Evolutionary conservation across 2,888 invertebrate genomes (phyloP), one percentile per base, ranked within the genome.

Genomic region (Parthenolecanium corni): DNA sequence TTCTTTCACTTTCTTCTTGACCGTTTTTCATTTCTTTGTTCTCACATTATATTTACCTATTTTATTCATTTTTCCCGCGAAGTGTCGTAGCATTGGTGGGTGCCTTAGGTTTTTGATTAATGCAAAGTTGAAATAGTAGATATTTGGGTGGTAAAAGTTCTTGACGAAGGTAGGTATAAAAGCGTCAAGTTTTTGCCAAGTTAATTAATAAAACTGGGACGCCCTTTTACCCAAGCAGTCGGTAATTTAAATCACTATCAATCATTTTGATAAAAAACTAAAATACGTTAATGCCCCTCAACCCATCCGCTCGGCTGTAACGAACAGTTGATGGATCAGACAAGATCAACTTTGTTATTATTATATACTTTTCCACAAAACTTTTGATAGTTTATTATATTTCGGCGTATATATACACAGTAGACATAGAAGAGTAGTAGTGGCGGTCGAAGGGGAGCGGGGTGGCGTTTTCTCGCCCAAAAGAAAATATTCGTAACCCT

Each of bases 161-260:
- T 57, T 57, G 57, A 57, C 44, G 57, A 57, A 57, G 57, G 57
- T 57, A 57, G 57, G 57, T 20, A 57, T 57, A 57, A 57, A 57
- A 57, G 25, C 57, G 57, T 57, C 57, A 57, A 57, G 57, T 57
- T 57, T 57, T 57, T 57, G 57, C 47, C 47, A 57, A 57, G 57
- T 57, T 57, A 57, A 57, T 57, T 57, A 57, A 57, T 57, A 57
- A 57, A 57, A 57, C 57, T 42, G 47, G 20, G 46, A 31, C 44
- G 57, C 57, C 31, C 47, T 25, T 24, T 57, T 42, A 42, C 57
- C 47, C 25, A 54, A 54, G 40, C 54, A 47, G 57, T 57, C 57
- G 57, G 57, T 57, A 57, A 57, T 57, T 57, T 57, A 57, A 57
- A 57, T 57, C 57, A 57, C 57, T 57, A 57, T 57, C 57, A 57